These are phyloP conservation scores for Misgurnus anguillicaudatus DNA, from an alignment of 2,113 vertebrate species.

Conservation along the genomic window DNA sequence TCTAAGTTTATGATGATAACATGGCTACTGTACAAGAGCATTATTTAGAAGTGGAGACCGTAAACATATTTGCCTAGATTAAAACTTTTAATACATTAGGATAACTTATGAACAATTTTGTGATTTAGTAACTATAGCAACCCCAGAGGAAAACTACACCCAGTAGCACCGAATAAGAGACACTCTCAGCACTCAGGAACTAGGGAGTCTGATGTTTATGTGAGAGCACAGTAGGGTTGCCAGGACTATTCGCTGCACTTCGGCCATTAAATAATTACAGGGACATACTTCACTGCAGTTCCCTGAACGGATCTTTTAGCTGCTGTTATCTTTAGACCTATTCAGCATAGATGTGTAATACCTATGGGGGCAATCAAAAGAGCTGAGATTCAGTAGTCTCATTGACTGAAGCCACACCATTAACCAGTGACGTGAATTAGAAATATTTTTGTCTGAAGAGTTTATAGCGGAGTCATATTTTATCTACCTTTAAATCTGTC, in stretches of 20 bases:
- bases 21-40: neutral
- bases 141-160: constrained; percentile 31
- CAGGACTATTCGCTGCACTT: constrained; percentile 12
- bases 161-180: constrained; percentile 22
- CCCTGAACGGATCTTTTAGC: constrained; percentile 25
- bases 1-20: neutral
- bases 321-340: constrained; percentile 21
- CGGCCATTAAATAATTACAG: constrained; percentile 27
- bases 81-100: constrained; percentile 2
- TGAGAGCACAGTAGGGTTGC: constrained; percentile 6
- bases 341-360: constrained; percentile 11
- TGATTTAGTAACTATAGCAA: constrained; percentile 28
- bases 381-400: constrained; percentile 21
- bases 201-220: constrained; percentile 33
- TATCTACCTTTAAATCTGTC: constrained; percentile 54
- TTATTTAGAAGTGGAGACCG: neutral
- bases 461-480: constrained; percentile 58
- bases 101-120: constrained; percentile 12
- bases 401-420: constrained; percentile 48
- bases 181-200: constrained; percentile 34
- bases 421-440: constrained; percentile 55
- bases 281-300: constrained; percentile 1
- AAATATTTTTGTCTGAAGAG: constrained; percentile 49
- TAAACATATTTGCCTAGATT: constrained; percentile 19
- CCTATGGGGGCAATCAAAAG: constrained; percentile 33